Base-by-base conservation (phyloP, 2,113 vertebrate genomes). In the Ophthalmolycus amberensis region DNA sequence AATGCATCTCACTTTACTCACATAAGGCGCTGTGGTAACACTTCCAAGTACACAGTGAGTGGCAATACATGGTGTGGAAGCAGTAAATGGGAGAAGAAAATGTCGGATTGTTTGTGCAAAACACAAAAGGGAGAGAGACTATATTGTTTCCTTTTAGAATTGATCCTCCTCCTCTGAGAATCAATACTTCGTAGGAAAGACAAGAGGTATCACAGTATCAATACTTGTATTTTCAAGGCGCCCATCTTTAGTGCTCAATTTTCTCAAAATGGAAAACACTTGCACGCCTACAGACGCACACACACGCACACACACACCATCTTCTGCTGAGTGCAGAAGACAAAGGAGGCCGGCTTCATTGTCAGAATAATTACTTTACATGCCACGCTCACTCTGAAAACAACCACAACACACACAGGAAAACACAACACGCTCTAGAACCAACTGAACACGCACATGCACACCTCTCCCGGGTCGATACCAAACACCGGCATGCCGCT, bases 291-390 rank as follows among this genome's bases (percentile, higher is more conserved):
- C 52, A 48, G 38, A 72, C 46, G 62, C 9, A 25, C 6, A 27
- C 68, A 64, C 44, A 34, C 34, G 76, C 40, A 75, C 52, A n/a
- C 54, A 50, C 48, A 40, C 18, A 22, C 70, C 44, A 42, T 52
- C 50, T 34, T 71, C 56, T 80, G 12, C 14, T 46, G 68, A 67
- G 34, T 20, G 32, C 0, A 11, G 75, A 60, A 86, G 58, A 83
- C 79, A 90, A 84, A 89, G 80, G 77, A 86, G 64, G 62, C 64
- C 22, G 34, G 63, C 50, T 85, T 88, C 83, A 77, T 83, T 88
- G 85, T 89, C 75, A 85, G 73, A 88, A 88, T 92, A 88, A 91
- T 90, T 82, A 75, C 77, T 82, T 88, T 75, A 80, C 80, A 88
- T 73, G 78, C 59, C 76, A 80, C 59, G 44, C 56, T 84, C 80